phyloP scores from a whole-genome alignment of 1,140 invertebrate species.

The Penaeus indicus region DNA sequence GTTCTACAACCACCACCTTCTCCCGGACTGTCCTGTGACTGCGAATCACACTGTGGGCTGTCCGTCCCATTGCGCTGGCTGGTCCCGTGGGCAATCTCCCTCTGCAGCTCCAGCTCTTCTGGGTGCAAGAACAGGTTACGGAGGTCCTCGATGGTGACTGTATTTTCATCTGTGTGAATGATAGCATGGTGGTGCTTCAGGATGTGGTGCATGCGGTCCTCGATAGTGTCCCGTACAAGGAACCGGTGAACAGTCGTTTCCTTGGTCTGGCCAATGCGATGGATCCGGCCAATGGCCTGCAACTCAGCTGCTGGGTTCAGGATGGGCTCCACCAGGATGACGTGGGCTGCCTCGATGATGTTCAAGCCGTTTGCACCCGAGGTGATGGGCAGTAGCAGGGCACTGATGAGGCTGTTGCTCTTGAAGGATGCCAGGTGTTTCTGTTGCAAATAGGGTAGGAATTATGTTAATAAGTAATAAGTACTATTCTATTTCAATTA shows the following conservation, averaged over 20 bases:
- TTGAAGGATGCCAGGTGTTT: conserved; percentile 70
- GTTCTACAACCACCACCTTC: background rate
- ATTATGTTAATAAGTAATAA: background rate
- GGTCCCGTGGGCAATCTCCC: background rate
- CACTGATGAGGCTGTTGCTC: conserved; percentile 74
- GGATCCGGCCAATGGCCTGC: conserved; percentile 84
- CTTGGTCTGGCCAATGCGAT: conserved; percentile 85
- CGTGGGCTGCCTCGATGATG: conserved; percentile 84
- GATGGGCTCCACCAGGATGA: conserved; percentile 83
- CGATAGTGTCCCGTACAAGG: conserved; percentile 79
- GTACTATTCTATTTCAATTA: background rate
- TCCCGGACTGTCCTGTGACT: background rate
- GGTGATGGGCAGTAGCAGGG: conserved; percentile 78
- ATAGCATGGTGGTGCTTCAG: conserved; percentile 45
- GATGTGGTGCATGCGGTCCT: conserved; percentile 77
- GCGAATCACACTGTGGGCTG: background rate
- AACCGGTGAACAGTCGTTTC: conserved; percentile 74
- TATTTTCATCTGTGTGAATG: conserved; percentile 66
- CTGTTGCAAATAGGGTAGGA: conserved; percentile 54
- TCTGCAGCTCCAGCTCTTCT: conserved; percentile 69
- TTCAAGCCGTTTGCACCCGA: conserved; percentile 84
- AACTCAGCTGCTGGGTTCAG: conserved; percentile 81
- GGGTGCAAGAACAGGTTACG: conserved; percentile 64
- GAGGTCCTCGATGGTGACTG: conserved; percentile 67
- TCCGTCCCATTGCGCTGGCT: background rate